Percentiles rank a stretch among this genome's conserved stretches.
Conservation (phyloP, 2,113 vertebrate species). For the Formicarius rufipectus region DNA sequence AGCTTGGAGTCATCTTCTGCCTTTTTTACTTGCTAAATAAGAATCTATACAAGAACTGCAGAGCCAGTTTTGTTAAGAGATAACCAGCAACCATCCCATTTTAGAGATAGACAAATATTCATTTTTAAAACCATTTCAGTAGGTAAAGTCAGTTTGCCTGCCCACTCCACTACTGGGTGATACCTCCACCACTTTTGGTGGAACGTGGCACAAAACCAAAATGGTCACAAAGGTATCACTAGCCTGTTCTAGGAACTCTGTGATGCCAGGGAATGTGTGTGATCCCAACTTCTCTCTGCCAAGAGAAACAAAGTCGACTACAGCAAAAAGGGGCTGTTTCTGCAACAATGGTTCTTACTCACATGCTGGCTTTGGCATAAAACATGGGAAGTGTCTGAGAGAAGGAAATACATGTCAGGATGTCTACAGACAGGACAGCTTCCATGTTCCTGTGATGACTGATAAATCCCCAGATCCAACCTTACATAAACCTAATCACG, state of each 20-base stretch:
- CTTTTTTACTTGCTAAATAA: background rate
- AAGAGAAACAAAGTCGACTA: background rate
- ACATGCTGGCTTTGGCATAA: accelerated
- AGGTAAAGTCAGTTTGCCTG: background rate
- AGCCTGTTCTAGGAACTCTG: background rate
- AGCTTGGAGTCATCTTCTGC: background rate
- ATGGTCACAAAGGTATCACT: accelerated
- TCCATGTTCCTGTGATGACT: background rate
- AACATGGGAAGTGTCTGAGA: background rate
- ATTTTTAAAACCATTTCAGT: background rate
- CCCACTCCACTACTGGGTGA: accelerated
- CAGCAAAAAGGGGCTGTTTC: background rate
- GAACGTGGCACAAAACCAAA: background rate
- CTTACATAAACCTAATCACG: background rate
- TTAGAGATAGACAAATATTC: background rate
- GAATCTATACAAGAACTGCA: background rate
- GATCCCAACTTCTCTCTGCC: background rate
- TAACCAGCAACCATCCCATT: background rate
- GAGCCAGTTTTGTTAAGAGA: background rate
- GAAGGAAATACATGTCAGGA: background rate
- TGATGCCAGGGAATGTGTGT: accelerated
- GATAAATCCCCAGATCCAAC: background rate
- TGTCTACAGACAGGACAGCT: background rate
- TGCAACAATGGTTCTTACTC: background rate
- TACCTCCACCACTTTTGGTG: background rate